Percentiles rank a stretch among this genome's conserved stretches.
phyloP scores from a whole-genome alignment of 2,888 invertebrate genomes.

The Galerucella nymphaeae region DNA sequence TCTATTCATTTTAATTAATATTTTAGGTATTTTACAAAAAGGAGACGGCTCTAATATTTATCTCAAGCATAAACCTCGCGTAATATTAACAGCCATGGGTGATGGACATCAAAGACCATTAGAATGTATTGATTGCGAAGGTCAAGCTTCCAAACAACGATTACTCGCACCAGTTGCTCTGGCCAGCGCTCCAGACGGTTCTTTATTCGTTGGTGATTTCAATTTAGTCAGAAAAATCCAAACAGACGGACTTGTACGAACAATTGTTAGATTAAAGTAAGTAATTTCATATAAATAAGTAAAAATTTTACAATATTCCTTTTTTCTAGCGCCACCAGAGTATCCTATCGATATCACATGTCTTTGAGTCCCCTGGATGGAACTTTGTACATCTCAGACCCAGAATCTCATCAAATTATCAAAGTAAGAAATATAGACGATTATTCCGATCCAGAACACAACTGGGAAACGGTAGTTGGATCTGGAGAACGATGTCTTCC shows the following conservation, averaged over 20 bases:
- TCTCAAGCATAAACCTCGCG: slow-evolving; percentile 90
- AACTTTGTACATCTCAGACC: slow-evolving; percentile 94
- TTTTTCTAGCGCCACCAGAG: slow-evolving; percentile 84
- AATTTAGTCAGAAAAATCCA: slow-evolving; percentile 90
- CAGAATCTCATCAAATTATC: slow-evolving; percentile 94
- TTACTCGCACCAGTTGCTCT: slow-evolving; percentile 93
- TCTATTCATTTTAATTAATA: too few species aligned
- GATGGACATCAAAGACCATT: slow-evolving; percentile 90
- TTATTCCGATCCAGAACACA: slow-evolving; percentile 86
- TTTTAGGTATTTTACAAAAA: slow-evolving; percentile 90
- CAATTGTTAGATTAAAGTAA: slow-evolving; percentile 83
- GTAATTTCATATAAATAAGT: too few species aligned
- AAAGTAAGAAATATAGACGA: slow-evolving; percentile 86
- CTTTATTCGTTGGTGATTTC: slow-evolving; percentile 95
- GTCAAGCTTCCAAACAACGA: slow-evolving; percentile 81
- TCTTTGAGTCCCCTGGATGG: slow-evolving; percentile 95
- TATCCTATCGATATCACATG: slow-evolving; percentile 97
- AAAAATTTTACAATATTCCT: slow-evolving; percentile 43
- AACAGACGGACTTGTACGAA: slow-evolving; percentile 85
- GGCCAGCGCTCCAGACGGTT: slow-evolving; percentile 91
- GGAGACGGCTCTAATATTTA: slow-evolving; percentile 97
- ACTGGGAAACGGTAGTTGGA: slow-evolving; percentile 95
- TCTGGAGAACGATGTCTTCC: slow-evolving; percentile 94
- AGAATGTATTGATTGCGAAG: slow-evolving; percentile 85
- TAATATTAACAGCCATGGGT: slow-evolving; percentile 91